Evolutionary conservation across 2,888 invertebrate species (phyloP), one percentile per base, ranked within the genome.

Genomic region (Phrixothrix hirtus): DNA sequence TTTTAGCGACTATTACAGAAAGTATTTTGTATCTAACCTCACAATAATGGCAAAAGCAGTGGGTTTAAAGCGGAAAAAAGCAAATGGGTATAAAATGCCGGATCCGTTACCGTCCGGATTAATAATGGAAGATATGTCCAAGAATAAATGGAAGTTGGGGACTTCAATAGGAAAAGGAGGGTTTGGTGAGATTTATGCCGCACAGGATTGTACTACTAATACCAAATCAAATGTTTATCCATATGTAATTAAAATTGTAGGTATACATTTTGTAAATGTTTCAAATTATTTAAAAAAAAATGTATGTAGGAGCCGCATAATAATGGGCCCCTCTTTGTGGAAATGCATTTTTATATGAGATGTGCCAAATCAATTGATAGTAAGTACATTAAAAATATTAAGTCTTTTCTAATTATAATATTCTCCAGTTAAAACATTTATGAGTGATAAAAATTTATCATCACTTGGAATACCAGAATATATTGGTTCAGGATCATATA

Each of bases 241-340:
- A 2, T 87, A 81, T 68, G 90, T 89, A 10, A 78, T 91, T 1
- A 91, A 92, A 83, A 89, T 91, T 68, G 90, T 90, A 78, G 83
- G 86, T 81, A 14, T 34, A 2, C 14, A 14, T 38, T 11, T 21
- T 7, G 21, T 21, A 5, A 5, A 5, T 7, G 3, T 21, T 7
- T n/a, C n/a, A n/a, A n/a, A n/a, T n/a, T n/a, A n/a, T n/a, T n/a
- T n/a, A 21, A 21, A 21, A 21, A 4, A 21, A 5, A 21, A 21
- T 36, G 12, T 17, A 3, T 34, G 5, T 62, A 92, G 90, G 95
- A 96, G 78, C 95, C 95, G 6, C 87, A 88, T 73, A 85, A 81
- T 53, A 96, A 95, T 81, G 96, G 96, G 0, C 96, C 97, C 0
- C 77, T 98, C 1, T 98, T 94, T 79, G 92, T 92, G 36, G 96